Base-by-base conservation (phyloP, 2,113 vertebrate genomes). In the Spea bombifrons region DNA sequence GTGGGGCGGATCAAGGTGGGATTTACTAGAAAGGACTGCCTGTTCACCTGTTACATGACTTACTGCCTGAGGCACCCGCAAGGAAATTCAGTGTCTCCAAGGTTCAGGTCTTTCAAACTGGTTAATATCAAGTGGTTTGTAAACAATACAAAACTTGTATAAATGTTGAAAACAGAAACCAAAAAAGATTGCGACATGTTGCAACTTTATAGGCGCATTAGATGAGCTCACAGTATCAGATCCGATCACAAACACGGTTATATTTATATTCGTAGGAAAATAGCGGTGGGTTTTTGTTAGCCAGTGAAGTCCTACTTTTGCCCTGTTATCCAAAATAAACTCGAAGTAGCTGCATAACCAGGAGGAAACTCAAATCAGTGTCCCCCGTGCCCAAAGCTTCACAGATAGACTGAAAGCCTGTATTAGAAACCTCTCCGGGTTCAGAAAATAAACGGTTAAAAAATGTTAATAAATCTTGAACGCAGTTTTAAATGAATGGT, bases 41-140 rank as follows among this genome's bases (percentile, higher is more conserved):
- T 64, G 8, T 57, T 47, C 15, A 61, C 70, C 77, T 66, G 61
- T 17, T 78, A 72, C 61, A 59, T 66, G 70, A 70, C 10, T 49
- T 9, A 7, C 43, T 46, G 69, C 70, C 70, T 9, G 5, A 12
- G 44, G 15, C 48, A 66, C 3, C 52, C 4, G 9, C 7, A 16
- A 79, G 48, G 69, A 53, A 78, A 71, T 8, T 50, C 57, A 46
- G 48, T 13, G 55, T 59, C 55, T 59, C 55, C 55, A 59, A 59
- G 15, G 6, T 2, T 59, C 55, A 59, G 55, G 10, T 59, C 55
- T 59, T 13, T 59, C 10, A 59, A 59, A 4, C 55, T 65, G 48
- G 45, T 68, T 68, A 13, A 47, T 48, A 1, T n/a, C 46, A 15
- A 15, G 66, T 8, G 66, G 46, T 47, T 7, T 68, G 66, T 48